These are phyloP conservation scores for Phasianus colchicus DNA, from an alignment of 2,113 vertebrate species.

Conservation along the genomic window DNA sequence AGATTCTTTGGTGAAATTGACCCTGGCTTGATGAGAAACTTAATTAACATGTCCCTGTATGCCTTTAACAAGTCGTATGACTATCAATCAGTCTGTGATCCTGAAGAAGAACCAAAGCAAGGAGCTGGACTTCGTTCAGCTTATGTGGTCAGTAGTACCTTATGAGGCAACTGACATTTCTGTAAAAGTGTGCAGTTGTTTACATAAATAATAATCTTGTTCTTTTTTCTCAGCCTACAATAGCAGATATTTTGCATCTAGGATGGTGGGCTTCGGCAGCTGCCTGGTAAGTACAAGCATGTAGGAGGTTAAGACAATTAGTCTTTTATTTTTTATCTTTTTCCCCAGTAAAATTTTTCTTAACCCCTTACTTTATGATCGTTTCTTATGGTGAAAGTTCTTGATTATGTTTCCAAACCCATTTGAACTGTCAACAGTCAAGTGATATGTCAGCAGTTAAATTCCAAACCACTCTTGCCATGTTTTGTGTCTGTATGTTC, in stretches of 20 bases:
- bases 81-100: slow-evolving; percentile 96
- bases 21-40: slow-evolving; percentile 90
- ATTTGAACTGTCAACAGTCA: not conserved
- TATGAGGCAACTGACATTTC: not conserved
- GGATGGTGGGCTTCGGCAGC: slow-evolving; percentile 97
- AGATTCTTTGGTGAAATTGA: slow-evolving; percentile 98
- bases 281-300: slow-evolving; percentile 88
- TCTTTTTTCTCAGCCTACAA: slow-evolving; percentile 84
- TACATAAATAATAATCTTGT: not conserved
- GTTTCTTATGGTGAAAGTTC: not conserved
- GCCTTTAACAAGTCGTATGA: slow-evolving; percentile 97
- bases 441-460: not conserved
- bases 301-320: not conserved
- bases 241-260: slow-evolving; percentile 92
- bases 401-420: not conserved
- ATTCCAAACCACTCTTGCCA: not conserved
- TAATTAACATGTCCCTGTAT: slow-evolving; percentile 92
- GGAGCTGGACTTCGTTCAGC: slow-evolving; percentile 90
- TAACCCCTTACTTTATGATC: not conserved
- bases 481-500: not conserved
- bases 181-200: not conserved
- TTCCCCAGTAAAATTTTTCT: not conserved
- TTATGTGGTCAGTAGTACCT: slow-evolving; percentile 86
- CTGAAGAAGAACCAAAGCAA: slow-evolving; percentile 89
- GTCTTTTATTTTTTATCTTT: not conserved